Evolutionary conservation across 2,797 vertebrate genomes (phyloP).

Genomic region (Gallinago solitaria): DNA sequence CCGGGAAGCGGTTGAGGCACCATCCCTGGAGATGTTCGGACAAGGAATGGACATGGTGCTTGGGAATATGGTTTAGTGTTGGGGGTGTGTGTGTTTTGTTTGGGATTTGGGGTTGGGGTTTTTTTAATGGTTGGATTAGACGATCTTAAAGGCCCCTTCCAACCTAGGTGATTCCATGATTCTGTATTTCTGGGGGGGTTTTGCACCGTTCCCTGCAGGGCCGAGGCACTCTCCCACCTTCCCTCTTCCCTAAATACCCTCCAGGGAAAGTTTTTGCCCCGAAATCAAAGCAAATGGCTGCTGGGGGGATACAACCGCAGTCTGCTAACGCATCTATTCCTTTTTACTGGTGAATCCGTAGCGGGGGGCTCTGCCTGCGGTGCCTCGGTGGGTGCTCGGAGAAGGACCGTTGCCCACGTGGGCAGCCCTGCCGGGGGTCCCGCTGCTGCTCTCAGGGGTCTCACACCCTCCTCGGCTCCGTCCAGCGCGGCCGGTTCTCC

Average conservation of each 20-base stretch:
- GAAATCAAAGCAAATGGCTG: not conserved
- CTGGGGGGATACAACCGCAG: not conserved
- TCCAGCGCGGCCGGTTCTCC: rapidly evolving
- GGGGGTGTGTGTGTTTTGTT: too few species aligned
- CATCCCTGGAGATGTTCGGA: too few species aligned
- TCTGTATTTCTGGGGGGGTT: not conserved
- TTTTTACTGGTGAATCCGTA: not conserved
- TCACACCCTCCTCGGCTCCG: not conserved
- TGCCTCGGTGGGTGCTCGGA: rapidly evolving
- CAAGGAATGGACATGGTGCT: too few species aligned
- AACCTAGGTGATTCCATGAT: too few species aligned
- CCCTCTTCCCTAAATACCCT: not conserved
- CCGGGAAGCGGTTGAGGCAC: too few species aligned
- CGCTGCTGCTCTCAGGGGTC: rapidly evolving
- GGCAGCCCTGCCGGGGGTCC: not conserved
- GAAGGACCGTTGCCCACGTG: not conserved
- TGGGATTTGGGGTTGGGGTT: too few species aligned
- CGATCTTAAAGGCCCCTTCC: too few species aligned
- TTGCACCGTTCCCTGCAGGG: not conserved
- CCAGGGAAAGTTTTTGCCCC: not conserved
- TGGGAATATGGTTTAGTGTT: too few species aligned
- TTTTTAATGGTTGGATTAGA: too few species aligned
- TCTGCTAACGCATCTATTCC: not conserved
- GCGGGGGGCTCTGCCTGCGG: not conserved
- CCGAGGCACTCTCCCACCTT: not conserved